These are phyloP conservation scores for Drosophila repletoides DNA, from an alignment of 1,140 invertebrate species.

Conservation along the genomic window DNA sequence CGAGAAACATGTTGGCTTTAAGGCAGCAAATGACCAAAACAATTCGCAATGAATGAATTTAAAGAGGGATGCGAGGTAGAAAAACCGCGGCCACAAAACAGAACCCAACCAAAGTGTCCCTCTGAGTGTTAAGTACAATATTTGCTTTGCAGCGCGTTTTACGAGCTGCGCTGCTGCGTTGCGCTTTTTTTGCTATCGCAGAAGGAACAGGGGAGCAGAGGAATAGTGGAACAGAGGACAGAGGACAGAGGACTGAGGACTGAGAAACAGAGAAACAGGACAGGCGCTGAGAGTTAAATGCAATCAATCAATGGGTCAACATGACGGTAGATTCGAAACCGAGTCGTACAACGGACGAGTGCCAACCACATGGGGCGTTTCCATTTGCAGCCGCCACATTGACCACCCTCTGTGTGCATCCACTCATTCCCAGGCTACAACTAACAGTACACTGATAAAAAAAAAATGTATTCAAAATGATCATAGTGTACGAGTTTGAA, in stretches of 20 bases:
- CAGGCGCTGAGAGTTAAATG: conserved; percentile 54
- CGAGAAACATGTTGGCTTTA: conserved; percentile 50
- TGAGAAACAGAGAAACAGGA: too few relatives aligned
- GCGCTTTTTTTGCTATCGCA: not conserved
- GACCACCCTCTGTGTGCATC: conserved; percentile 57
- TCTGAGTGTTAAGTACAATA: conserved; percentile 76
- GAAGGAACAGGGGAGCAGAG: too few relatives aligned
- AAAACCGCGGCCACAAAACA: too few relatives aligned
- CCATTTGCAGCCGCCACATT: conserved; percentile 71
- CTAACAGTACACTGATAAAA: not conserved
- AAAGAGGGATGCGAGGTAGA: conserved; percentile 37
- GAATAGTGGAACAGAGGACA: too few relatives aligned
- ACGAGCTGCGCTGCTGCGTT: conserved; percentile 41
- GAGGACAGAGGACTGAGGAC: too few relatives aligned
- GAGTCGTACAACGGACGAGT: conserved; percentile 40
- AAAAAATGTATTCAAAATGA: not conserved
- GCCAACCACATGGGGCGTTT: conserved; percentile 78
- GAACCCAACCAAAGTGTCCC: conserved; percentile 65
- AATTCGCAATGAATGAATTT: conserved; percentile 49
- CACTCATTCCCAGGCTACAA: too few relatives aligned
- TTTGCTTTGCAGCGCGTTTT: conserved; percentile 70
- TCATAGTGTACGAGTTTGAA: too few relatives aligned
- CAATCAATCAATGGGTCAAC: conserved; percentile 79
- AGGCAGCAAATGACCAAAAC: conserved; percentile 74
- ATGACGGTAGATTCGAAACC: conserved; percentile 39